Conservation (phyloP, 1,140 invertebrate species). For the Penaeus japonicus region DNA sequence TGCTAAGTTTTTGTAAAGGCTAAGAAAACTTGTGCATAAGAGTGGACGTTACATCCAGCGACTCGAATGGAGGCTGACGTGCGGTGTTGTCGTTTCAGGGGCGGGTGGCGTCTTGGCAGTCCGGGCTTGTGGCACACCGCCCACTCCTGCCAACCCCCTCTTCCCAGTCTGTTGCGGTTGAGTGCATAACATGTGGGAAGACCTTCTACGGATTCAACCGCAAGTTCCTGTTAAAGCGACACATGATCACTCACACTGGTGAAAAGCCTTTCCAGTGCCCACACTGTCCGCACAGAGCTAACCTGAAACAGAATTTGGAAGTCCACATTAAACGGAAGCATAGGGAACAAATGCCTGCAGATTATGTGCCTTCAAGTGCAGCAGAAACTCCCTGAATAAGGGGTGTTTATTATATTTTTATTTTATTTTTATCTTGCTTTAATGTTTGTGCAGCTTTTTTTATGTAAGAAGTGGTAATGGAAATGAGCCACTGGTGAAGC, state of each 20-base stretch:
- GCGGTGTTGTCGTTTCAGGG: slow-evolving; percentile 55
- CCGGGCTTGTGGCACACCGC: slow-evolving; percentile 39
- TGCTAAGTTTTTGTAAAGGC: not conserved
- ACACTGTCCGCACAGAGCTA: slow-evolving; percentile 48
- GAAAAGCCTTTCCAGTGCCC: slow-evolving; percentile 51
- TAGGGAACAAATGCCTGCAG: slow-evolving; percentile 41
- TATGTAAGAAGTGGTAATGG: slow-evolving; percentile 2
- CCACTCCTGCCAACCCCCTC: slow-evolving; percentile 44
- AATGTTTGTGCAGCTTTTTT: not conserved
- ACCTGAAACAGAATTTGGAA: slow-evolving; percentile 55
- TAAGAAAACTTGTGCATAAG: not conserved
- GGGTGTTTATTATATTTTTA: not conserved
- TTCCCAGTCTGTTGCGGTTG: slow-evolving; percentile 40
- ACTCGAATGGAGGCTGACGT: slow-evolving; percentile 42
- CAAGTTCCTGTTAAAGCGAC: slow-evolving; percentile 52
- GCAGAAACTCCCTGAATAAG: slow-evolving; percentile 30
- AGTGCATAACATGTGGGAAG: slow-evolving; percentile 53
- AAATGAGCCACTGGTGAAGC: not conserved
- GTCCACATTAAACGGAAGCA: slow-evolving; percentile 59
- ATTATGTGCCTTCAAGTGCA: slow-evolving; percentile 14
- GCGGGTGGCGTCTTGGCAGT: slow-evolving; percentile 49
- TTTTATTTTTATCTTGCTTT: slow-evolving; percentile 10
- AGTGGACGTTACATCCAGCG: not conserved
- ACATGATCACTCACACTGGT: slow-evolving; percentile 50
- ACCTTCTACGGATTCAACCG: slow-evolving; percentile 50